These are phyloP conservation scores for Sorex fumeus DNA, from an alignment of 2,113 vertebrate species.

Conservation along the genomic window DNA sequence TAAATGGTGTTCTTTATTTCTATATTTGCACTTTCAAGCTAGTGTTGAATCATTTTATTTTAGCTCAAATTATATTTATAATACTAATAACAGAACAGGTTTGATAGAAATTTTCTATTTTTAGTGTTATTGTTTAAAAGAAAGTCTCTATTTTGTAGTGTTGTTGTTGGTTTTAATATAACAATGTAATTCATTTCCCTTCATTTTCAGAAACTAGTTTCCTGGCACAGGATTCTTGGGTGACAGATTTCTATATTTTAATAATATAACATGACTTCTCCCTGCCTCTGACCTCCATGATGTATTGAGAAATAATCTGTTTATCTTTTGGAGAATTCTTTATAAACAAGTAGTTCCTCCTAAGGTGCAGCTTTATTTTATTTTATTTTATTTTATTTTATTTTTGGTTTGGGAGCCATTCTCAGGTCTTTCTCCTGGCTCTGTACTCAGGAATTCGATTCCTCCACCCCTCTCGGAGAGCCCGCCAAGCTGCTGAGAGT, in stretches of 20 bases:
- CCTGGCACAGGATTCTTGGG: not conserved
- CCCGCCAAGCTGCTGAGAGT: too few species aligned
- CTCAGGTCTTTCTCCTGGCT: too few species aligned
- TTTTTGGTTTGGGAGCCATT: too few species aligned
- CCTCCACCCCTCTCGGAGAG: too few species aligned
- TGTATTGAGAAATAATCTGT: not conserved
- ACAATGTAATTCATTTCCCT: not conserved
- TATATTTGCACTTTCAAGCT: not conserved
- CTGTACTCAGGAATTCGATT: too few species aligned
- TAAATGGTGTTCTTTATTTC: not conserved
- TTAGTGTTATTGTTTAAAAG: too few species aligned
- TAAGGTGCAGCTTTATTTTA: not conserved
- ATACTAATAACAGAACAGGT: not conserved
- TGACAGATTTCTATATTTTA: not conserved
- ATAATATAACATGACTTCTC: not conserved
- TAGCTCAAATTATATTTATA: not conserved
- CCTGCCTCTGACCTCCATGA: not conserved
- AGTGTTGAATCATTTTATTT: not conserved
- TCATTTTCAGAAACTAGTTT: not conserved
- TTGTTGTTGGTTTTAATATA: not conserved
- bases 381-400: too few species aligned
- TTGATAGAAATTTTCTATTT: slow-evolving; percentile 5
- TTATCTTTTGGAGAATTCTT: not conserved
- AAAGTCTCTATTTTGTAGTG: not conserved
- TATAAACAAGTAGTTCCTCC: not conserved